Evolutionary conservation across 2,113 vertebrate species (phyloP).

Genomic region (Neogobius melanostomus): DNA sequence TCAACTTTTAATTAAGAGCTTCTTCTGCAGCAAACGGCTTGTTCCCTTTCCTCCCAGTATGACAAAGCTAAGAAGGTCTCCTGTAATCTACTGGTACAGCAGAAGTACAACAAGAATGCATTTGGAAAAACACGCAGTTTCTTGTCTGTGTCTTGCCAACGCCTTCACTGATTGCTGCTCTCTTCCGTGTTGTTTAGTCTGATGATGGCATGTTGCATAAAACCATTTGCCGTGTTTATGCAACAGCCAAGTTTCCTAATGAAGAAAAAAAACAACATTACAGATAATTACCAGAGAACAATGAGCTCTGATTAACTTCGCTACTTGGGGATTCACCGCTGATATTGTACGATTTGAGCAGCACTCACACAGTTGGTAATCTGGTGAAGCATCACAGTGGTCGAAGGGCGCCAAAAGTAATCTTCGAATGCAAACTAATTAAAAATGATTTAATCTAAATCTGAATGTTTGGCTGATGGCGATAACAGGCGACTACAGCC

Average conservation of each 20-base stretch:
- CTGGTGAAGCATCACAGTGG: not conserved
- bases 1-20: too few species aligned
- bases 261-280: not conserved
- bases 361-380: not conserved
- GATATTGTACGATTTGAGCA: constrained; percentile 5
- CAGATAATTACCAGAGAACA: constrained; percentile 22
- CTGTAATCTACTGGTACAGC: not conserved
- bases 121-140: not conserved
- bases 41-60: too few species aligned
- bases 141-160: not conserved
- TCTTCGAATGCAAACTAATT: constrained; percentile 9
- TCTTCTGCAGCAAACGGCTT: too few species aligned
- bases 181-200: not conserved
- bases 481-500: not conserved
- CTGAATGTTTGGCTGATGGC: not conserved
- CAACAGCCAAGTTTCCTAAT: constrained; percentile 21
- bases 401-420: not conserved
- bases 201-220: not conserved
- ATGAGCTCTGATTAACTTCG: constrained; percentile 19
- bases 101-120: not conserved
- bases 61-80: too few species aligned
- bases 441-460: constrained; percentile 6
- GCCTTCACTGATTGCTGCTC: not conserved
- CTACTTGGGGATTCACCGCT: not conserved
- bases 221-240: constrained; percentile 2